These are phyloP conservation scores for Diuraphis noxia DNA, from an alignment of 1,140 invertebrate genomes.

Conservation along the genomic window DNA sequence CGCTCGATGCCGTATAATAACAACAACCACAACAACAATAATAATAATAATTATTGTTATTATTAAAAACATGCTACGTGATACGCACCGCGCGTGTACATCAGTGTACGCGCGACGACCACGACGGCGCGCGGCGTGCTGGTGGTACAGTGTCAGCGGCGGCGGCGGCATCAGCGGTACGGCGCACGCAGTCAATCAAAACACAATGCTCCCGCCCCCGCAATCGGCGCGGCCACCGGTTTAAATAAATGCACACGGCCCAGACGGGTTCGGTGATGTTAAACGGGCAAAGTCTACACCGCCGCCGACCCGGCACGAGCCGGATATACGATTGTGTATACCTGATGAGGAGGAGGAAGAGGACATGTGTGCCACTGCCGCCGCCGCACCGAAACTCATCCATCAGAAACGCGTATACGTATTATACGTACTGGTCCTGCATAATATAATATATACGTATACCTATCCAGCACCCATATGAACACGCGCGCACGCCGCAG, in stretches of 20 bases:
- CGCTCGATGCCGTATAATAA: background rate
- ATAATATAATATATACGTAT: too few relatives aligned
- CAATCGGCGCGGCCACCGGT: background rate
- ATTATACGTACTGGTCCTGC: too few relatives aligned
- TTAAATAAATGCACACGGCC: background rate
- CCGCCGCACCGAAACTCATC: background rate
- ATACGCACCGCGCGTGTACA: background rate
- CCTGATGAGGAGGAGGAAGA: background rate
- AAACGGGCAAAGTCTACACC: background rate
- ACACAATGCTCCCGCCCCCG: conserved; percentile 24
- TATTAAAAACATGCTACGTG: background rate
- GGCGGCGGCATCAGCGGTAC: background rate
- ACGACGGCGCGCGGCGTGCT: background rate
- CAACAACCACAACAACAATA: background rate
- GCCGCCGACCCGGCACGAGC: background rate
- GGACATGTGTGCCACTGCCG: background rate
- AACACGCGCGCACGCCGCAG: background rate
- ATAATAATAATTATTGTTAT: background rate
- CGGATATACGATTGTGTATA: background rate
- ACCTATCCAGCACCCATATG: background rate
- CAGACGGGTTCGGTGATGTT: background rate
- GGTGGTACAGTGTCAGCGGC: background rate
- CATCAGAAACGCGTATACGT: background rate
- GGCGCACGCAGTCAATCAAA: conserved; percentile 18
- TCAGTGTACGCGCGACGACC: background rate